phyloP scores from a whole-genome alignment of 2,797 vertebrate species.

The Chrysolophus pictus region DNA sequence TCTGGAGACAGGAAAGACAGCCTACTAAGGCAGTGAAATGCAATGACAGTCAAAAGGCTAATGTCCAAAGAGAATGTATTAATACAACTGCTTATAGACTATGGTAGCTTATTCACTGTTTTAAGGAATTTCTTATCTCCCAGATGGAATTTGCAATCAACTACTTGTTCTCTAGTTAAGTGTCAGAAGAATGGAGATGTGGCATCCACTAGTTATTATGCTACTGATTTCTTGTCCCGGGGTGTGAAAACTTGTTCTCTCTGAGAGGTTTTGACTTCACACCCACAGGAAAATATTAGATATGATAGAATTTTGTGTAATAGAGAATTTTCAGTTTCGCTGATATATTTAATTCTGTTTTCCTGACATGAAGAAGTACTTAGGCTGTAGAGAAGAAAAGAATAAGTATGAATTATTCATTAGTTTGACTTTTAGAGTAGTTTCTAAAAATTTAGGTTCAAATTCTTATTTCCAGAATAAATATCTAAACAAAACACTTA shows the following conservation, averaged over 20 bases:
- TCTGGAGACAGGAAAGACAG: not conserved
- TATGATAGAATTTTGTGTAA: not conserved
- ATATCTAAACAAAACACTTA: not conserved
- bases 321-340: not conserved
- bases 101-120: not conserved
- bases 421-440: not conserved
- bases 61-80: not conserved
- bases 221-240: not conserved
- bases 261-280: not conserved
- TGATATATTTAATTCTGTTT: not conserved
- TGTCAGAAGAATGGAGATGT: not conserved
- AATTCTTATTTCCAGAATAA: not conserved
- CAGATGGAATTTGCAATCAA: not conserved
- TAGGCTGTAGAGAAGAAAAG: not conserved
- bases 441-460: not conserved
- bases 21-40: not conserved
- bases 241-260: not conserved
- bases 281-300: not conserved
- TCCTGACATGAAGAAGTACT: not conserved
- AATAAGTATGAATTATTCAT: not conserved
- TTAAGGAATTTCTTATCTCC: not conserved
- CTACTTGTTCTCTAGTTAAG: not conserved
- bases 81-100: not conserved
- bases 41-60: not conserved
- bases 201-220: not conserved